Percentiles rank a stretch among this genome's conserved stretches.
Conservation (phyloP, 2,797 vertebrate genomes). For the Poeciliopsis presidionis region DNA sequence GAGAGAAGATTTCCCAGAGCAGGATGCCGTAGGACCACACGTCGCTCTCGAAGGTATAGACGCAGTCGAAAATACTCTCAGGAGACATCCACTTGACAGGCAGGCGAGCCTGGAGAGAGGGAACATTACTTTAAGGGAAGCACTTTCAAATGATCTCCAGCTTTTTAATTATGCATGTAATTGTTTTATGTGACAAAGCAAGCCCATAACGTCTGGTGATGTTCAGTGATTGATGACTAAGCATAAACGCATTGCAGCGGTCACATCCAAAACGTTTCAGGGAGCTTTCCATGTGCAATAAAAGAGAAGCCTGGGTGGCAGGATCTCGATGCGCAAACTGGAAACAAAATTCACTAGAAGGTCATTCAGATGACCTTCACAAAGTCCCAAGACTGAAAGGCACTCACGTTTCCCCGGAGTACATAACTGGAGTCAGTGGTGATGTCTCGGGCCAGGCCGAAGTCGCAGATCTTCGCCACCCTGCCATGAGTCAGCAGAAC, state of each 20-base stretch:
- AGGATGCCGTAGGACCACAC: conserved; percentile 98
- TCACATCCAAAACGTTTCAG: background rate
- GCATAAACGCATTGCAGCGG: background rate
- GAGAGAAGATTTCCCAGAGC: conserved; percentile 97
- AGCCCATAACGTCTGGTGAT: background rate
- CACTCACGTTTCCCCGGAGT: conserved; percentile 96
- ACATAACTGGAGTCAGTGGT: conserved; percentile 96
- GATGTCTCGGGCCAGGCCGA: conserved; percentile 96
- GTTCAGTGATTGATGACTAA: background rate
- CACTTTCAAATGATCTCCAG: background rate
- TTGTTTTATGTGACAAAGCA: background rate
- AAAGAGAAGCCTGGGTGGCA: background rate
- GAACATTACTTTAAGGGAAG: background rate
- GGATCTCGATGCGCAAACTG: background rate
- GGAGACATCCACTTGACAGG: conserved; percentile 99
- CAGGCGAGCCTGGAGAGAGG: conserved; percentile 86
- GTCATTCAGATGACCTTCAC: no score
- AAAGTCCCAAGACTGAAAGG: background rate
- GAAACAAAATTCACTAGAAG: background rate
- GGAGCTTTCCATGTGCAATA: background rate
- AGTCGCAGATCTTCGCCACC: conserved; percentile 98
- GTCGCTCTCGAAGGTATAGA: conserved; percentile 96
- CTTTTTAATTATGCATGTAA: background rate
- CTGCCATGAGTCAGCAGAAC: conserved; percentile 94
- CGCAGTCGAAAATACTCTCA: conserved; percentile 94